These are phyloP conservation scores for Pseudolaguvia tuberculata DNA, from an alignment of 2,113 vertebrate genomes.

Conservation along the genomic window DNA sequence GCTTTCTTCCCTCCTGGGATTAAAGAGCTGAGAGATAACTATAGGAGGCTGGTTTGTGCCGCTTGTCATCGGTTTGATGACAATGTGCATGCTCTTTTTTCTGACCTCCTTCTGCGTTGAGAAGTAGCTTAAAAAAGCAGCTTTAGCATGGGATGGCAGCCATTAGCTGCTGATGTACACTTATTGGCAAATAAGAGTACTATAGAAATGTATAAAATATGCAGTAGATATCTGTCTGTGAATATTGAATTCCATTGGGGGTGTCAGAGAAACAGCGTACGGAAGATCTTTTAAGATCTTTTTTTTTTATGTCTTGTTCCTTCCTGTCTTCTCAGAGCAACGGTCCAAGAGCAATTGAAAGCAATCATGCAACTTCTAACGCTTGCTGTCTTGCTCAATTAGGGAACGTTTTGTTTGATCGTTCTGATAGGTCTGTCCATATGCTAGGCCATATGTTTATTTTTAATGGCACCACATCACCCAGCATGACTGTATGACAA, in stretches of 20 bases:
- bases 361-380: constrained; percentile 23
- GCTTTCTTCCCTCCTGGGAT: constrained; percentile 15
- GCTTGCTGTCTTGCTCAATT: constrained; percentile 35
- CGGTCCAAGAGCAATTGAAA: constrained; percentile 29
- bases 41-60: background rate
- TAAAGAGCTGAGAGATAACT: constrained; percentile 19
- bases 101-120: constrained; percentile 3
- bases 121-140: constrained; percentile 25
- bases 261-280: background rate
- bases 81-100: constrained; percentile 11
- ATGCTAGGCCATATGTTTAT: constrained; percentile 36
- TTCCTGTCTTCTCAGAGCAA: constrained; percentile 23
- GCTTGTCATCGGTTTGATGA: too few species aligned
- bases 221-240: constrained; percentile 1
- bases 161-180: constrained; percentile 26
- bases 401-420: constrained; percentile 40
- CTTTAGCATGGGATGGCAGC: constrained; percentile 39
- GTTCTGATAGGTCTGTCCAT: constrained; percentile 32
- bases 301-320: too few species aligned
- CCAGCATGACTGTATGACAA: constrained; percentile 14
- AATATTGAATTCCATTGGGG: constrained; percentile 14
- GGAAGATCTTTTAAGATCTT: background rate
- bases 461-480: constrained; percentile 31
- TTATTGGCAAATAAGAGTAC: background rate
- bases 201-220: constrained; percentile 9